phyloP scores from a whole-genome alignment of 2,113 vertebrate genomes.

The Peucedramus taeniatus region DNA sequence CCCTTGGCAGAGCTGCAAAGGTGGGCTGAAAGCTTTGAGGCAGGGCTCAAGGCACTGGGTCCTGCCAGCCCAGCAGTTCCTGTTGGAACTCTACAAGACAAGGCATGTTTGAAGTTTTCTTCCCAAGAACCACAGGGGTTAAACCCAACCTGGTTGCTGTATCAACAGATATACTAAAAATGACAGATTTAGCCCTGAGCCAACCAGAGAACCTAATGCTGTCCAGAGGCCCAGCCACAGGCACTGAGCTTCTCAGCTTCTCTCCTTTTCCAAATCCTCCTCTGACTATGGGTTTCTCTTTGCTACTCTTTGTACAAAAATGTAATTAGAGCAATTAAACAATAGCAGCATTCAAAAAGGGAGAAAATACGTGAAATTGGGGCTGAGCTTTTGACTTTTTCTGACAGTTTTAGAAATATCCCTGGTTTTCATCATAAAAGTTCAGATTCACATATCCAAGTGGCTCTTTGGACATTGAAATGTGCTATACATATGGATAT shows the following conservation, averaged over 20 bases:
- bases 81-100: rapidly evolving
- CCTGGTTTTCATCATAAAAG: background rate
- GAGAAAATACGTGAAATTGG: background rate
- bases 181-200: background rate
- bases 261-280: background rate
- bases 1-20: background rate
- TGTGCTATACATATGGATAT: background rate
- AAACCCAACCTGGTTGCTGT: background rate
- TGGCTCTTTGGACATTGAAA: background rate
- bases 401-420: background rate
- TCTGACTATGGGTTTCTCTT: background rate
- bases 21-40: background rate
- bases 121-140: background rate
- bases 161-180: background rate
- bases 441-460: background rate
- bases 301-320: background rate
- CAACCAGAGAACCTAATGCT: background rate
- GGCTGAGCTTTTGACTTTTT: background rate
- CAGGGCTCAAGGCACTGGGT: background rate
- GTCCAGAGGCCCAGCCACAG: background rate
- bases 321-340: background rate
- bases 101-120: background rate
- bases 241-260: background rate
- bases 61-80: background rate
- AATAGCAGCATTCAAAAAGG: background rate